These are phyloP conservation scores for Physeter macrocephalus DNA, from an alignment of 2,113 vertebrate genomes.

Conservation along the genomic window DNA sequence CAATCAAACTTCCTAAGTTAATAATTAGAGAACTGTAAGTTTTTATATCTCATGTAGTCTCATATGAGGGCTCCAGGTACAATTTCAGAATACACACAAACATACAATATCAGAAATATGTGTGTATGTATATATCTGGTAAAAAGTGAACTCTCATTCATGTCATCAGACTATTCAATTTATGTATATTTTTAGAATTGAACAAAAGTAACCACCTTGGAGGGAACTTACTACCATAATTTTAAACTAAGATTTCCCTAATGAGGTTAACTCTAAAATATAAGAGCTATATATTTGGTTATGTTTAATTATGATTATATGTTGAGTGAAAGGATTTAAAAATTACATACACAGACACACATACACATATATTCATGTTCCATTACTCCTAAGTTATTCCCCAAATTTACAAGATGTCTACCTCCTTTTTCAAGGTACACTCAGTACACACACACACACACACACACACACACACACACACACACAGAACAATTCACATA, in stretches of 20 bases:
- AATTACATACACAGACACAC: not conserved
- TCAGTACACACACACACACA: not conserved
- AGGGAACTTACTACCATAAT: not conserved
- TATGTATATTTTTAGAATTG: not conserved
- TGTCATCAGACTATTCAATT: not conserved
- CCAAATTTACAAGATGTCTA: not conserved
- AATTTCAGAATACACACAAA: not conserved
- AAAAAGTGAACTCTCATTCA: not conserved
- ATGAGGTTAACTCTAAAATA: not conserved
- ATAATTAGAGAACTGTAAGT: not conserved
- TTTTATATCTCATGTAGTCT: not conserved
- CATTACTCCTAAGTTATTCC: not conserved
- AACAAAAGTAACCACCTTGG: not conserved
- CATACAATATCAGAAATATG: not conserved
- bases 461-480: not conserved
- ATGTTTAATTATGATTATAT: not conserved
- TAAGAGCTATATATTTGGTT: not conserved
- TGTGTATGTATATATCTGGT: not conserved
- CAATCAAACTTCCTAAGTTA: not conserved
- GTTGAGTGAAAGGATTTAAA: not conserved
- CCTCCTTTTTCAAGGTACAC: not conserved
- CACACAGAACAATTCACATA: not conserved
- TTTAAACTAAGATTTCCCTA: not conserved
- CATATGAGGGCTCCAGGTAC: accelerated
- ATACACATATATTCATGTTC: not conserved